Conservation (phyloP, 2,888 invertebrate genomes). For the Agrotis exclamationis region DNA sequence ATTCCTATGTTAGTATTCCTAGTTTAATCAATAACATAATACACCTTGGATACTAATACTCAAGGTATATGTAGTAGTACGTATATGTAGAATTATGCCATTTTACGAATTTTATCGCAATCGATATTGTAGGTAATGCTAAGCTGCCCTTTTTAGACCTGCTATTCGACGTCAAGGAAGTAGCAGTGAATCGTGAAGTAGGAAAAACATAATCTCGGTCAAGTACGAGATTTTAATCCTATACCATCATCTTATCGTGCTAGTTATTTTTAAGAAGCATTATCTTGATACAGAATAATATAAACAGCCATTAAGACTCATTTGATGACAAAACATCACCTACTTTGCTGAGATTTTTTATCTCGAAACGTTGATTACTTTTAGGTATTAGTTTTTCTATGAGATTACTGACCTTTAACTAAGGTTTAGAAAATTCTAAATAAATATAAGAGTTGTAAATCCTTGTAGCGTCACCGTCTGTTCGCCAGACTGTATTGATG, state of each 20-base stretch:
- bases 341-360: slow-evolving; percentile 8
- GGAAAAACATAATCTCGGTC: slow-evolving; percentile 16
- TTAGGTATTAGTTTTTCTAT: neutral
- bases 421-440: slow-evolving; percentile 1
- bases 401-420: neutral
- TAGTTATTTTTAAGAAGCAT: neutral
- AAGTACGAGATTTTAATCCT: neutral
- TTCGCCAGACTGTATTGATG: slow-evolving; percentile 8
- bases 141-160: too few species aligned
- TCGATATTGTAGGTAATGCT: too few species aligned
- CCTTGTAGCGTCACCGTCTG: neutral
- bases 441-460: slow-evolving; percentile 9
- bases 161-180: too few species aligned
- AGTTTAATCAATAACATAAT: too few species aligned
- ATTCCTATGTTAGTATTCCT: too few species aligned
- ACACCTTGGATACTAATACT: too few species aligned
- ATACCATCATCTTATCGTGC: neutral
- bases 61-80: too few species aligned
- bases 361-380: neutral
- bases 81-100: too few species aligned
- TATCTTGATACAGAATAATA: neutral
- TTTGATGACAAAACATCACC: slow-evolving; percentile 28
- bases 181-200: too few species aligned
- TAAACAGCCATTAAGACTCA: neutral
- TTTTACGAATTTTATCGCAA: too few species aligned